Percentiles rank a stretch among this genome's conserved stretches.
Evolutionary conservation across 2,797 vertebrate genomes (phyloP).

Genomic region (Iguana delicatissima): DNA sequence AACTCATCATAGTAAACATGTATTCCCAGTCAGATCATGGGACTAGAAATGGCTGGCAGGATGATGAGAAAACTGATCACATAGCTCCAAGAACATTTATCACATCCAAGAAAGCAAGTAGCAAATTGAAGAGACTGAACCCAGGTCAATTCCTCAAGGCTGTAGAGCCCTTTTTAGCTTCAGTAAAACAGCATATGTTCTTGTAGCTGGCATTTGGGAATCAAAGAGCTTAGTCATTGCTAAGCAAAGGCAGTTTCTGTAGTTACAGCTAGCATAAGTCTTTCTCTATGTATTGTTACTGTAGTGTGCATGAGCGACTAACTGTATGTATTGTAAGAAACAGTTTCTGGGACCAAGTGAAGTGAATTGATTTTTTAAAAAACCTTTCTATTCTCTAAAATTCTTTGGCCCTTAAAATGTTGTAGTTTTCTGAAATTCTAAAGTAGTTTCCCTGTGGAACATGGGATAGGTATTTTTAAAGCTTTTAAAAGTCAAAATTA

Average conservation of each 20-base stretch:
- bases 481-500: constrained; percentile 46
- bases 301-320: too few relatives aligned
- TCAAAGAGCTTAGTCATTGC: neutral
- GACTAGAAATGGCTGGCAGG: neutral
- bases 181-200: neutral
- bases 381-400: neutral
- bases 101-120: neutral
- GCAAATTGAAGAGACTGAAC: neutral
- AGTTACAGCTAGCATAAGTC: too few relatives aligned
- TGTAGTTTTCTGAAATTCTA: constrained; percentile 46
- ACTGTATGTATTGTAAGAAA: too few relatives aligned
- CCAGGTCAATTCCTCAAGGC: neutral
- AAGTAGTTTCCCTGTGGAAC: constrained; percentile 24
- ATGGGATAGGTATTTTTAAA: constrained; percentile 46
- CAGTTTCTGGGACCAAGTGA: too few relatives aligned
- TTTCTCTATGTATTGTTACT: too few relatives aligned
- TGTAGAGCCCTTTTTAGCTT: too few relatives aligned
- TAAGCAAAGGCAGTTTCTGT: too few relatives aligned
- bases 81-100: neutral
- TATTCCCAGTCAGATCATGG: neutral
- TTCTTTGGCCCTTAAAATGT: constrained; percentile 19
- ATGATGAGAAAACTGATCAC: neutral
- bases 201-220: too few relatives aligned
- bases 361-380: too few relatives aligned
- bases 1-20: neutral